These are phyloP conservation scores for Melierax canorus DNA, from an alignment of 2,113 vertebrate genomes.

Conservation along the genomic window DNA sequence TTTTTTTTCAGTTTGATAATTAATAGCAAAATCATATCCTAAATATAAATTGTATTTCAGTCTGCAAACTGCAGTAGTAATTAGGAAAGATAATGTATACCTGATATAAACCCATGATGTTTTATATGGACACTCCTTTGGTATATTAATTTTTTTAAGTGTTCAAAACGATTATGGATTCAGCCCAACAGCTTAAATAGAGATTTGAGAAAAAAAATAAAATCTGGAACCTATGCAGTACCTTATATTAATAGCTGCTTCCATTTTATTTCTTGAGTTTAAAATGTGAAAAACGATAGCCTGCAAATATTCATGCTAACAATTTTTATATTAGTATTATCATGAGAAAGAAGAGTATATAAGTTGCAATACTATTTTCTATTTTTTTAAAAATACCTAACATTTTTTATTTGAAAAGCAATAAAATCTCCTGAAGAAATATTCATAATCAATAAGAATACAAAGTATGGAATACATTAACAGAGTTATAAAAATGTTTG, in stretches of 20 bases:
- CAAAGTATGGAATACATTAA: constrained; percentile 79
- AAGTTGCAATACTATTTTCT: constrained; percentile 54
- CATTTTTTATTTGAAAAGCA: constrained; percentile 77
- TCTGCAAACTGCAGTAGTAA: constrained; percentile 70
- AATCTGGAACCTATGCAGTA: neutral
- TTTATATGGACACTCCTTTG: constrained; percentile 56
- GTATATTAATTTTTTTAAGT: constrained; percentile 74
- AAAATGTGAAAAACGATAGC: constrained; percentile 52
- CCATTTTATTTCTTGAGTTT: constrained; percentile 52
- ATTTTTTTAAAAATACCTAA: constrained; percentile 53
- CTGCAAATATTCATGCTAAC: constrained; percentile 7
- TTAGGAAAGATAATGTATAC: constrained; percentile 76
- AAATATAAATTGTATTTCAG: constrained; percentile 76
- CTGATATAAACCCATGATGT: constrained; percentile 69
- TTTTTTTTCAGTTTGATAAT: constrained; percentile 77
- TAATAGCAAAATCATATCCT: constrained; percentile 76
- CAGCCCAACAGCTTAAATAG: constrained; percentile 52
- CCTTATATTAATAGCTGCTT: constrained; percentile 39
- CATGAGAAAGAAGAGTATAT: constrained; percentile 52
- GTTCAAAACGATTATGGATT: constrained; percentile 55
- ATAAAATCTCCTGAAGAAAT: constrained; percentile 78
- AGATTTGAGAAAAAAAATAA: constrained; percentile 17
- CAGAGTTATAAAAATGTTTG: constrained; percentile 79
- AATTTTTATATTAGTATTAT: constrained; percentile 63
- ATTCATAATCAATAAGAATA: constrained; percentile 81